Conservation (phyloP, 1,140 invertebrate genomes). For the Hesperophylax magnus region DNA sequence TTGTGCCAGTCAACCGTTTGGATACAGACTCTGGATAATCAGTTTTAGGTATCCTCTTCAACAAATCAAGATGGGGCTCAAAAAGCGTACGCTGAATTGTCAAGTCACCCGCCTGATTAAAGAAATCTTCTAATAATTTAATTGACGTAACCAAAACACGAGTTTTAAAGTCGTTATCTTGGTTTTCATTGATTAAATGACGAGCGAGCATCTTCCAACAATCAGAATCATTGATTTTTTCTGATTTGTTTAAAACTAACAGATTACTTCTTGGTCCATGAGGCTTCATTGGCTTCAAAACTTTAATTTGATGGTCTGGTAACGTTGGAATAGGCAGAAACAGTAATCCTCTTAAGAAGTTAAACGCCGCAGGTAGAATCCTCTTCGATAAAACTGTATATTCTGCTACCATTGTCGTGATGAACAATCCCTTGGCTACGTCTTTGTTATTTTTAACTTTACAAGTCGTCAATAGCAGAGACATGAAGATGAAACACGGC, state of each 20-base stretch:
- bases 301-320: conserved; percentile 70
- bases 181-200: conserved; percentile 70
- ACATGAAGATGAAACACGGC: conserved; percentile 86
- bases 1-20: conserved; percentile 66
- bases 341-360: conserved; percentile 81
- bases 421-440: conserved; percentile 84
- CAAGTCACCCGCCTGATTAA: conserved; percentile 70
- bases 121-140: conserved; percentile 73
- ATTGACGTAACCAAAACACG: conserved; percentile 70
- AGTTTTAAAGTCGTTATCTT: conserved; percentile 76
- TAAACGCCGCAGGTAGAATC: conserved; percentile 83
- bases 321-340: conserved; percentile 75
- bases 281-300: conserved; percentile 77
- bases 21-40: conserved; percentile 76
- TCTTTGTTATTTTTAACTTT: conserved; percentile 76
- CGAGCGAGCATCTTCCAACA: conserved; percentile 63
- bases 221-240: conserved; percentile 60
- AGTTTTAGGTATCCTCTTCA: conserved; percentile 69
- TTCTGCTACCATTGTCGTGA: conserved; percentile 82
- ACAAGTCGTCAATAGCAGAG: conserved; percentile 80
- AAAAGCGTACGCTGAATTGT: conserved; percentile 68
- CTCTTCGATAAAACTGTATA: conserved; percentile 87
- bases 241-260: conserved; percentile 70
- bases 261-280: conserved; percentile 69
- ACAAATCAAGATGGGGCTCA: conserved; percentile 64